Percentiles rank a stretch among this genome's conserved stretches.
phyloP scores from a whole-genome alignment of 2,113 vertebrate species.

The Benthochromis sp. region DNA sequence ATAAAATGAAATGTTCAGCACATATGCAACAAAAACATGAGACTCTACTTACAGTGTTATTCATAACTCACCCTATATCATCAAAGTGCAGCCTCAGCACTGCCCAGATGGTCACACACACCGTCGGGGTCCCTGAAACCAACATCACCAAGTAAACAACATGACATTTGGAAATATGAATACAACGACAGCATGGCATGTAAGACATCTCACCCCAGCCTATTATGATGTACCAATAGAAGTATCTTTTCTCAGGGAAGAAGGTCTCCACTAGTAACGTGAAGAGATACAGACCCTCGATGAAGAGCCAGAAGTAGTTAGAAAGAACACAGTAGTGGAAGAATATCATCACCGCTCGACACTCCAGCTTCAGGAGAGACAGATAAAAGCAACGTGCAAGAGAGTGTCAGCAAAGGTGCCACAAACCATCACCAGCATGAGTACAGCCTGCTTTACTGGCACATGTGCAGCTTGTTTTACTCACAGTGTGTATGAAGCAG shows the following conservation, averaged over 20 bases:
- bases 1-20: not conserved
- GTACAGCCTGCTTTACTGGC: not conserved
- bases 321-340: constrained; percentile 98
- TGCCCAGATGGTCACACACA: constrained; percentile 92
- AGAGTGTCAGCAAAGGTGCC: not conserved
- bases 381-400: too few relatives aligned
- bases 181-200: not conserved
- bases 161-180: not conserved
- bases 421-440: not conserved
- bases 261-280: constrained; percentile 93
- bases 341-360: constrained; percentile 93
- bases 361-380: constrained; percentile 77
- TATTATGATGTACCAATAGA: constrained; percentile 86
- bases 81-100: constrained; percentile 87
- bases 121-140: constrained; percentile 81
- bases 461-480: not conserved
- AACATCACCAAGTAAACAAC: not conserved
- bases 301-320: constrained; percentile 99
- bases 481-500: constrained; percentile 84
- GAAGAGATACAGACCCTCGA: constrained; percentile 95
- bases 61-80: constrained; percentile 79
- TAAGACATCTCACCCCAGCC: constrained; percentile 67
- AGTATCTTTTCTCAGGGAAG: constrained; percentile 93
- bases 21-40: not conserved
- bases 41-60: not conserved